Conservation (phyloP, 2,113 vertebrate genomes). For the Columba janthina region DNA sequence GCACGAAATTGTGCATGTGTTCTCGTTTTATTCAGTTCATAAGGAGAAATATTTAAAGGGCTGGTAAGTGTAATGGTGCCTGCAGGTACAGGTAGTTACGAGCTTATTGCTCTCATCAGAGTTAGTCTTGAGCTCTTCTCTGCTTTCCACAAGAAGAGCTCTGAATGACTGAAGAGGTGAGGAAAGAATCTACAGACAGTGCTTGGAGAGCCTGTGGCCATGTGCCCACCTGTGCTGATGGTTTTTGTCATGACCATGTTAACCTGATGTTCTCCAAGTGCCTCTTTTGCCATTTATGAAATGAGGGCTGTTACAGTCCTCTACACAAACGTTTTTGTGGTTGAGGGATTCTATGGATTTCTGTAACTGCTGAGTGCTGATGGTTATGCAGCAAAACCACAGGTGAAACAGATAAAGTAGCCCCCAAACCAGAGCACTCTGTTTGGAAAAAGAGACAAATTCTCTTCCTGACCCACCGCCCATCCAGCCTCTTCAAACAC, state of each 20-base stretch:
- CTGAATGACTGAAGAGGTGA: background rate
- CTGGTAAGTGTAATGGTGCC: fast-evolving
- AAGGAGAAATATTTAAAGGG: background rate
- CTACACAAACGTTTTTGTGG: background rate
- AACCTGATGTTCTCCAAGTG: background rate
- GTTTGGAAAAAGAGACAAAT: background rate
- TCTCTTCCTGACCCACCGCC: background rate
- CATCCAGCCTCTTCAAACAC: fast-evolving
- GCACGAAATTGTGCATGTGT: fast-evolving
- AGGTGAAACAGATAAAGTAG: background rate
- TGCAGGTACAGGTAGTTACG: background rate
- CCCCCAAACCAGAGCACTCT: background rate
- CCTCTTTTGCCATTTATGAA: background rate
- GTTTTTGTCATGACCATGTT: fast-evolving
- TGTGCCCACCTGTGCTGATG: background rate
- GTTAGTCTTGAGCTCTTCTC: fast-evolving
- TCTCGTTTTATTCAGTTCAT: background rate
- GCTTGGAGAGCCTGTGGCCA: background rate
- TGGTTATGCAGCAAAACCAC: background rate
- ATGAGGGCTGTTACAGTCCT: background rate
- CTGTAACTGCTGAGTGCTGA: background rate
- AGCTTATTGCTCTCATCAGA: background rate
- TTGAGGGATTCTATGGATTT: background rate
- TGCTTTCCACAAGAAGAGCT: background rate
- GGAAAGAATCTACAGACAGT: fast-evolving